Base-by-base conservation (phyloP, 1,140 invertebrate species). In the Pteromalus puparum region DNA sequence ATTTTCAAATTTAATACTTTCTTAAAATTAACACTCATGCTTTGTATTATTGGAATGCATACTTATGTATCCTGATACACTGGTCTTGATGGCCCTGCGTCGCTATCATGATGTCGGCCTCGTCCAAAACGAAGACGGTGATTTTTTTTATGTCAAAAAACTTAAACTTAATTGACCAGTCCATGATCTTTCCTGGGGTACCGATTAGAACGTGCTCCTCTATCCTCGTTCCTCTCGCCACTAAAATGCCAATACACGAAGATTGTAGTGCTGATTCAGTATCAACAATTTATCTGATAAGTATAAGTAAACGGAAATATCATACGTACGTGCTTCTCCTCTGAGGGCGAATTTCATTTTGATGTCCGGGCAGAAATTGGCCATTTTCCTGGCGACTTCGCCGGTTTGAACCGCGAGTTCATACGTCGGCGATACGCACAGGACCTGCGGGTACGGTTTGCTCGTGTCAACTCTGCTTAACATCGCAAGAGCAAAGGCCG, bases 51-150 rank as follows among this genome's bases (percentile, higher is more conserved):
- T 70, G 13, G 24, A 73, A 67, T 84, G 46, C 77, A 92, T 94
- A 97, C 96, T 98, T 98, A 90, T 99, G 97, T 90, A 99, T 98
- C 81, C 97, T 94, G 86, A 99, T 98, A 89, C 97, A 99, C 90
- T 99, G 98, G 93, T 99, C 98, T 92, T 99, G 97, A 93, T 99
- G 98, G 1, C 99, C 99, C 94, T 99, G 98, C 28, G 97, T 97
- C 26, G 97, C 97, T 88, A 99, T 99, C 99, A 99, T 99, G 0
- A 99, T 98, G 94, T 99, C 99, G 7, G 99, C 99, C 94, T 99
- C 99, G 92, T 99, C 99, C 78, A 99, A 93, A 7, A 99, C 98
- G 94, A 99, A 99, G 0, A 99, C 98, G 72, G 93, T 94, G 72
- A 99, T 96, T 93, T 98, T 97, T 86, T 93, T 95, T 72, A 99